Base-by-base conservation (phyloP, 2,113 vertebrate species). In the Strigops habroptila region DNA sequence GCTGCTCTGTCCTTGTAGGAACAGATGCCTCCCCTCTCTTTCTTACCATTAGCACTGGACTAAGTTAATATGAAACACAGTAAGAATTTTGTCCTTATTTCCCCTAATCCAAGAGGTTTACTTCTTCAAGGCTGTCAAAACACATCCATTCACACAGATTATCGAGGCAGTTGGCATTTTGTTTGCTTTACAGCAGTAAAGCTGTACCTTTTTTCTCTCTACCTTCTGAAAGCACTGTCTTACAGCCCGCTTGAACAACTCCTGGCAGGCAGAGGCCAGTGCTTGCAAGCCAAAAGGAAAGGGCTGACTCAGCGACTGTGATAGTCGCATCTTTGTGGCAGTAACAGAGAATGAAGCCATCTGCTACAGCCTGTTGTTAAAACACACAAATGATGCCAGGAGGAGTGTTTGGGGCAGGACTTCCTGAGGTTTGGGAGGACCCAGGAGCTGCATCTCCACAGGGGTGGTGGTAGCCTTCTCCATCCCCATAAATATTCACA, bases 21-120 rank as follows among this genome's bases (percentile, higher is more conserved):
- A 18, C 0, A 24, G 24, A 5, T 3, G 1, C 30, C 5, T 63
- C 51, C 7, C 27, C 18, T 51, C 9, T 43, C 23, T 31, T 28
- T 28, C 39, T 70, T 35, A 28, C 0, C 60, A 14, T 21, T 39
- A 14, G 21, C 10, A 23, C 75, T 62, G 23, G 30, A 4, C 43
- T 33, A 22, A n/a, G 22, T 46, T 44, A 63, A 11, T 3, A 4
- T 1, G 14, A 74, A 35, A 74, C 39, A 28, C 37, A 67, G 2
- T 1, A 21, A 14, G n/a, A 70, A 51, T 63, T 82, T 37, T 37
- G n/a, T 53, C 31, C 33, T 51, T 15, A 6, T 27, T 82, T 48
- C 8, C 18, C 33, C 35, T 25, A 19, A 2, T 73, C 27, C 30
- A 35, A 23, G 18, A 30, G 9, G 12, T 27, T 82, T 49, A 10